phyloP scores from a whole-genome alignment of 2,797 vertebrate species.

The Loriculus beryllinus region DNA sequence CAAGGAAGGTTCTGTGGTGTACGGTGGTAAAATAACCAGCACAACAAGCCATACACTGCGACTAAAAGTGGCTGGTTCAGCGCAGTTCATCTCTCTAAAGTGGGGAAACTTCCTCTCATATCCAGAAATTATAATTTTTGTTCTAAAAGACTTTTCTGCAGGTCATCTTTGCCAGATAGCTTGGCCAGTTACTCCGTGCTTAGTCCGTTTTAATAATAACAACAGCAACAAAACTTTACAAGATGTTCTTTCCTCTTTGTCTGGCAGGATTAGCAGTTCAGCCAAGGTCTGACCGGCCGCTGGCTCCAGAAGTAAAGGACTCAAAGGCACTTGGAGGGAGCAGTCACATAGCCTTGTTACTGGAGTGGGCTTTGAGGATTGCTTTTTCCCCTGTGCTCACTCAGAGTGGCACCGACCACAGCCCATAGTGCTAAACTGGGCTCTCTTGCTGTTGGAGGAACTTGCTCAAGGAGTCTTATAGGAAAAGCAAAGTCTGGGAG shows the following conservation, averaged over 20 bases:
- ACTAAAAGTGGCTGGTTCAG: not conserved
- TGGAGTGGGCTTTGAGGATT: not conserved
- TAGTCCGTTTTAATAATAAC: slow-evolving; percentile 47
- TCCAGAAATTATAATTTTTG: slow-evolving; percentile 2
- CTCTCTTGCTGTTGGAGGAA: not conserved
- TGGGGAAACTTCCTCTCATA: not conserved
- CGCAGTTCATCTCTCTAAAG: not conserved
- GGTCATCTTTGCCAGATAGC: slow-evolving; percentile 57
- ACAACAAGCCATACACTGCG: not conserved
- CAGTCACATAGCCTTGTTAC: not conserved
- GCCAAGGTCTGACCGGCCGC: slow-evolving; percentile 53
- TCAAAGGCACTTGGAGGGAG: not conserved
- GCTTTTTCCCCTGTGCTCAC: not conserved
- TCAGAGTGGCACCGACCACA: accelerated
- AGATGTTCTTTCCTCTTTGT: slow-evolving; percentile 69
- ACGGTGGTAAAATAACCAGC: not conserved
- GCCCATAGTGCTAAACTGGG: not conserved
- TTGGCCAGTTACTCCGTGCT: slow-evolving; percentile 32
- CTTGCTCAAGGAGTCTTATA: not conserved
- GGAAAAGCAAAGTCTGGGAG: not conserved
- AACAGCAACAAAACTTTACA: slow-evolving; percentile 66
- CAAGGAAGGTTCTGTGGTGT: not conserved
- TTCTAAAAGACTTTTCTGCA: not conserved
- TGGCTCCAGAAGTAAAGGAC: not conserved
- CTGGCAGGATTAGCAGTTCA: slow-evolving; percentile 60